These are phyloP conservation scores for Xanthia togata DNA, from an alignment of 2,888 invertebrate genomes.

Conservation along the genomic window DNA sequence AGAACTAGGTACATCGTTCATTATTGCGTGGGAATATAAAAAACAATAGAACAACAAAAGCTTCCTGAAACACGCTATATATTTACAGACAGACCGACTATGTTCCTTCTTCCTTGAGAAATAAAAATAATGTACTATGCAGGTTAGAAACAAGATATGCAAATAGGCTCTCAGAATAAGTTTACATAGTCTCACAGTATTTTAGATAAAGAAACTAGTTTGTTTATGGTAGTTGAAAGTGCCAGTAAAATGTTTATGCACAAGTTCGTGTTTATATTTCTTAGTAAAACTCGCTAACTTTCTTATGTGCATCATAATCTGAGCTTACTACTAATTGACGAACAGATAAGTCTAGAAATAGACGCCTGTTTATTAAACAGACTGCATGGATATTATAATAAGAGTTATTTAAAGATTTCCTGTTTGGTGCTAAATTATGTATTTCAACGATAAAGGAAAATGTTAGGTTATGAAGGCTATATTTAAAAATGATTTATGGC, in stretches of 20 bases:
- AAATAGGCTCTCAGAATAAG: conserved; percentile 50
- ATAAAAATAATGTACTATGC: conserved; percentile 51
- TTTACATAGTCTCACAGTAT: conserved; percentile 36
- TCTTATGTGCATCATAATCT: conserved; percentile 30
- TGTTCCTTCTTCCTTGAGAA: conserved; percentile 76
- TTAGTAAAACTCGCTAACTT: conserved; percentile 38
- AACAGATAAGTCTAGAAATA: conserved; percentile 28
- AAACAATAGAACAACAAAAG: conserved; percentile 61
- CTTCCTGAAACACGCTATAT: conserved; percentile 65
- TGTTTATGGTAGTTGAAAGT: conserved; percentile 43
- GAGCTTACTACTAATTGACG: conserved; percentile 5
- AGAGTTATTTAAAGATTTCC: conserved; percentile 37
- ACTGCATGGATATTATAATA: conserved; percentile 22
- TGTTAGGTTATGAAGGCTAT: conserved; percentile 24
- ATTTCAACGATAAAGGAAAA: conserved; percentile 49
- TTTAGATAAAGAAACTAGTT: conserved; percentile 58
- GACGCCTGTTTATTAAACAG: conserved; percentile 4
- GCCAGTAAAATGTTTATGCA: conserved; percentile 31
- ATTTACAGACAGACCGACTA: conserved; percentile 48
- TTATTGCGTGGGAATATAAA: conserved; percentile 63
- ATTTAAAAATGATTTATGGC: conserved; percentile 50
- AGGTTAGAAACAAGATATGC: conserved; percentile 50
- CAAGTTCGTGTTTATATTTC: conserved; percentile 16
- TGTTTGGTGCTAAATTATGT: conserved; percentile 18
- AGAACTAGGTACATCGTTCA: conserved; percentile 41